Evolutionary conservation across 1,140 invertebrate genomes (phyloP), one percentile per base, ranked within the genome.

Genomic region (Plodia interpunctella): DNA sequence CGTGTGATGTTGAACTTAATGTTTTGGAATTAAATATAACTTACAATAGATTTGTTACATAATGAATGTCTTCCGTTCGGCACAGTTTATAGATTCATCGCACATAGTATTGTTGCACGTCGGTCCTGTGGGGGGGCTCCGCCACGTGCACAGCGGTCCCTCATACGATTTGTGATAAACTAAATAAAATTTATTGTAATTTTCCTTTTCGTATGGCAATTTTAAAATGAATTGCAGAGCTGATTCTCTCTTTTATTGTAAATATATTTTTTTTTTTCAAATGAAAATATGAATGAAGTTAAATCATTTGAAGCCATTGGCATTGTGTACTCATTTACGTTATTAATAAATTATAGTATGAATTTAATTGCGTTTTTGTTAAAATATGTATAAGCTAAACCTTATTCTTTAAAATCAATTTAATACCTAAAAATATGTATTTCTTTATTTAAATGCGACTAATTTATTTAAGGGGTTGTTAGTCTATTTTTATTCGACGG

Each of bases 321-420:
- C 87, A 80, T 87, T 85, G 83, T 88, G 85, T 89, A 89, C 84
- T 87, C 84, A 87, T 87, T 89, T 89, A 87, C 81, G 83, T 87
- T 88, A 86, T 86, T 80, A 87, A 89, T 87, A 89, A 89, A 89
- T 87, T 83, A 85, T 87, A 83, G 84, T 85, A 89, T 87, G 75
- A 83, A 84, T 70, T 75, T 64, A 62, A 52, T 76, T 68, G 65
- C 76, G 73, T 87, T 81, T 65, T 73, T 78, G 70, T 78, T 72
- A 53, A 19, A 1, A 32, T 32, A 25, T 25, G n/a, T 25, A 25
- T 3, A 25, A 25, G 2, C 21, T 25, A 25, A 25, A 25, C 21
- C 21, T 25, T 25, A 25, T 25, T 25, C 21, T 2, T 25, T 25
- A 25, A 3, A 2, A 25, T n/a, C n/a, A n/a, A n/a, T n/a, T n/a